A percentile compares a stretch with the other conserved stretches of the same genome.
Evolutionary conservation across 2,797 vertebrate species (phyloP).

Genomic region (Amphiprion clarkii): DNA sequence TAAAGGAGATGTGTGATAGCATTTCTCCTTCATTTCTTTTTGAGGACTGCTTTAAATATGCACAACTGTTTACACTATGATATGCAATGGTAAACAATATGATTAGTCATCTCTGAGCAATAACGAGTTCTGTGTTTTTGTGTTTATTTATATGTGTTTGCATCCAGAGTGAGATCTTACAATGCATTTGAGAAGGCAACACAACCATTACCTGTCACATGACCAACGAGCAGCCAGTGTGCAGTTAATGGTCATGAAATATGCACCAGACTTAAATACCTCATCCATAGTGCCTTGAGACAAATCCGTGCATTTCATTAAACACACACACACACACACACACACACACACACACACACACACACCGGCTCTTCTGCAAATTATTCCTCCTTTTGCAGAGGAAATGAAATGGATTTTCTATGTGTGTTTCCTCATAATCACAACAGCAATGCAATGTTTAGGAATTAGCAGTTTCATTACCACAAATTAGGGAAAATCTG

Average conservation of each 20-base stretch:
- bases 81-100: background rate
- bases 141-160: background rate
- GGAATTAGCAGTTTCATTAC: conserved; percentile 49
- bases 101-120: conserved; percentile 11
- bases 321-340: conserved; percentile 39
- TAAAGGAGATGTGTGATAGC: background rate
- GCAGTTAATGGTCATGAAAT: conserved; percentile 69
- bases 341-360: conserved; percentile 37
- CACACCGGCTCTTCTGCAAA: conserved; percentile 15
- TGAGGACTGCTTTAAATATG: conserved; percentile 17
- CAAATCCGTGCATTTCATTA: conserved; percentile 65
- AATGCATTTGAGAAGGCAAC: conserved; percentile 29
- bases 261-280: conserved; percentile 65
- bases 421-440: conserved; percentile 40
- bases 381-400: conserved; percentile 21
- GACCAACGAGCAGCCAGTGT: conserved; percentile 60
- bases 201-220: conserved; percentile 37
- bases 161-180: conserved; percentile 7
- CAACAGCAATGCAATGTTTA: conserved; percentile 20
- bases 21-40: conserved; percentile 2
- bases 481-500: conserved; percentile 22
- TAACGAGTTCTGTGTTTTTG: background rate
- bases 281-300: conserved; percentile 60
- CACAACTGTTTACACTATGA: background rate
- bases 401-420: conserved; percentile 37